Conservation (phyloP, 2,888 invertebrate species). For the Cephus nigrinus region DNA sequence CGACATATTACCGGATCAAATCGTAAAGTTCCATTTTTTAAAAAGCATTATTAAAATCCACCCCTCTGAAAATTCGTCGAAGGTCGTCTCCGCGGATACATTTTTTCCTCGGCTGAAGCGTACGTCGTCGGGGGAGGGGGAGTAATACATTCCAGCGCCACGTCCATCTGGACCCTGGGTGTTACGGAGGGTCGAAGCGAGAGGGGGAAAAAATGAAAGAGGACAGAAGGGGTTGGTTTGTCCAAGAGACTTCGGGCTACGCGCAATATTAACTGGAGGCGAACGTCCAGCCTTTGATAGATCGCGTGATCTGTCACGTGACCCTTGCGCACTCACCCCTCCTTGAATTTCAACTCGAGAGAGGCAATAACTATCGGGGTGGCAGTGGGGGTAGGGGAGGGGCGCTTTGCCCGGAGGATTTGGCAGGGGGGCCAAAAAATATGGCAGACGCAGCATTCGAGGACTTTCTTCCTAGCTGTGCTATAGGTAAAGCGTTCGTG, state of each 20-base stretch:
- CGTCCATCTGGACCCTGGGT: too few relatives aligned
- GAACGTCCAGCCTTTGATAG: conserved; percentile 28
- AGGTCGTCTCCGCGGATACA: too few relatives aligned
- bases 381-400: background rate
- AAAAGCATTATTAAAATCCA: too few relatives aligned
- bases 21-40: too few relatives aligned
- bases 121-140: background rate
- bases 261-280: conserved; percentile 20
- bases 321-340: background rate
- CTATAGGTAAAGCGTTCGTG: background rate
- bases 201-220: background rate
- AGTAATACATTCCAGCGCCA: background rate
- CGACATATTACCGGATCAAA: too few relatives aligned
- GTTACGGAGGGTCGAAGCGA: background rate
- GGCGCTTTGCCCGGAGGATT: background rate
- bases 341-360: background rate
- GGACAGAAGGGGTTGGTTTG: background rate
- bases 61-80: too few relatives aligned
- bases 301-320: conserved; percentile 34
- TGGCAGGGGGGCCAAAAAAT: background rate
- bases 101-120: too few relatives aligned
- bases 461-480: too few relatives aligned
- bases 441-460: background rate
- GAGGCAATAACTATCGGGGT: conserved; percentile 4
- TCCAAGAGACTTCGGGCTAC: background rate